Evolutionary conservation across 2,113 vertebrate genomes (phyloP), one percentile per base, ranked within the genome.

Genomic region (Solea senegalensis): DNA sequence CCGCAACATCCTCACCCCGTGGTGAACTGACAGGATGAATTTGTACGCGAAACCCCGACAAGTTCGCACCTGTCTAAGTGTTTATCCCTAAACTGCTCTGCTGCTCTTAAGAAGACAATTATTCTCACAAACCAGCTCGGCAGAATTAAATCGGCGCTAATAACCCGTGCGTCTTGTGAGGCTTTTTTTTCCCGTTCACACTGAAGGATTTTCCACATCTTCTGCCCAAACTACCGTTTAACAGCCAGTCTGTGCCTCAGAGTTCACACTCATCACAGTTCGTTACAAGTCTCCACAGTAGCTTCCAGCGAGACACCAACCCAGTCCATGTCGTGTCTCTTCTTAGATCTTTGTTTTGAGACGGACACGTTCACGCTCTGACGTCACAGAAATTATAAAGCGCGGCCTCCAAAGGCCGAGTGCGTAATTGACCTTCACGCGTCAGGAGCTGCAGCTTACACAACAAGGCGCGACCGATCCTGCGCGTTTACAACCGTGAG

Each of bases 301-400:
- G 81, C 59, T 72, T 87, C 80, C 87, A 74, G 75, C 59, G 74
- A 58, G 62, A 84, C 74, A 72, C 63, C n/a, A 48, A 69, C 75
- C 21, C 51, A 66, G 74, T 45, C 64, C 59, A 34, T 2, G 34
- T 34, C 34, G 34, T 6, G 34, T 34, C 34, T 34, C 34, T 6
- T 34, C 34, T 34, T 34, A 34, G 3, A 34, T 3, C 34, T 6
- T 6, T 34, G 34, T 34, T 3, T 2, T 34, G 34, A 34, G 34
- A 34, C 34, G 5, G 3, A 34, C 34, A 3, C 3, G 34, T 34
- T 6, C 34, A 34, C 34, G 34, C 34, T 34, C 1, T 34, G 34
- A 34, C 34, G 34, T 34, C 34, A 34, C 5, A 4, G 3, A 84
- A 80, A 87, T 86, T 81, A 74, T 3, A 54, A 80, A 51, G 39